Percentiles rank a stretch among this genome's conserved stretches.
Evolutionary conservation across 2,888 invertebrate species (phyloP).

Genomic region (Eristalis intricaria): DNA sequence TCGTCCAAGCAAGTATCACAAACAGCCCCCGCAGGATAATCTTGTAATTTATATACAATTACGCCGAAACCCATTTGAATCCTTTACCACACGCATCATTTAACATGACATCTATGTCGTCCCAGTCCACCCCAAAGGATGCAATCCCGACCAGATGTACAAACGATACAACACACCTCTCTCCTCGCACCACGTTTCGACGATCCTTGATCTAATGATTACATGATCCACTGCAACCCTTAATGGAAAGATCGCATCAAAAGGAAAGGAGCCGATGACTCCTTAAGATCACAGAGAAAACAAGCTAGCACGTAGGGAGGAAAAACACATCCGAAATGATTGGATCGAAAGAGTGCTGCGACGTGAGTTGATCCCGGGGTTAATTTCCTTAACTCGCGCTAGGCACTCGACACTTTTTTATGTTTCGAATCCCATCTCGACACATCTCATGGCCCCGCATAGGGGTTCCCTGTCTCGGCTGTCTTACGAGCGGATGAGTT

Average conservation of each 20-base stretch:
- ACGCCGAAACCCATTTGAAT: conserved; percentile 14
- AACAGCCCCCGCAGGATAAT: not conserved
- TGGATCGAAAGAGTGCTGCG: conserved; percentile 41
- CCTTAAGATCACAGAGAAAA: conserved; percentile 5
- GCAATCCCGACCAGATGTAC: conserved; percentile 40
- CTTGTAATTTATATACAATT: conserved; percentile 8
- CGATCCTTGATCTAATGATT: not conserved
- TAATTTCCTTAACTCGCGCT: conserved; percentile 57
- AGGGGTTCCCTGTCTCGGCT: conserved; percentile 42
- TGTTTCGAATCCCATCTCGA: conserved; percentile 25
- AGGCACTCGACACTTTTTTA: conserved; percentile 67
- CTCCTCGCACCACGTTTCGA: conserved; percentile 10
- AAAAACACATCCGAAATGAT: conserved; percentile 23
- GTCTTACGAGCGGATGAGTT: not conserved
- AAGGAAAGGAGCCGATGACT: not conserved
- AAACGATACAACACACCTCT: not conserved
- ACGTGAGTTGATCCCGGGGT: conserved; percentile 23
- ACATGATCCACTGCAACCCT: not conserved
- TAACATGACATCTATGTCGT: not conserved
- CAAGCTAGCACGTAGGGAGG: not conserved
- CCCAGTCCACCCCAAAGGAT: not conserved
- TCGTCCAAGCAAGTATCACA: not conserved
- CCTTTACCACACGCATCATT: conserved; percentile 27
- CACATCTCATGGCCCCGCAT: conserved; percentile 19
- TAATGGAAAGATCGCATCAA: not conserved